These are phyloP conservation scores for Lemur catta DNA, from an alignment of 2,797 vertebrate species.

Conservation along the genomic window DNA sequence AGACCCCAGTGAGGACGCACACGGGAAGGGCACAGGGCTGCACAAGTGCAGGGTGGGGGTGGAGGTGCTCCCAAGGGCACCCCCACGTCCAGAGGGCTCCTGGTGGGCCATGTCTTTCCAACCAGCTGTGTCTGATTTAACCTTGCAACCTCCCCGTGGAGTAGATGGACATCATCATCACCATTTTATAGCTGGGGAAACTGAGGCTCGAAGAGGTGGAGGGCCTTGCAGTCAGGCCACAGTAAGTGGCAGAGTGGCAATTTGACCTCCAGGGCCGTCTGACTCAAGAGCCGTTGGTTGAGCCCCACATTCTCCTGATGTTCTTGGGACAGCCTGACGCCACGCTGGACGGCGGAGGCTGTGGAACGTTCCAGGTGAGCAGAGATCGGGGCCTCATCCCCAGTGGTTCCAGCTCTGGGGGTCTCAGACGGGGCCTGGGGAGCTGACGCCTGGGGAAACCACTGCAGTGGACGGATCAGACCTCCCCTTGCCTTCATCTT, in stretches of 20 bases:
- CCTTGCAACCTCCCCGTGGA: accelerated
- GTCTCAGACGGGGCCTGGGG: background rate
- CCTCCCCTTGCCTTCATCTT: background rate
- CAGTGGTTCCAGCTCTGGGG: background rate
- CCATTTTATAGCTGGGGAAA: background rate
- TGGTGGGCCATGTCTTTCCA: accelerated
- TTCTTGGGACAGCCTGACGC: accelerated
- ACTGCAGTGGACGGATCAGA: background rate
- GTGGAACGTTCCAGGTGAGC: accelerated
- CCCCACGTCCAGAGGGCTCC: accelerated
- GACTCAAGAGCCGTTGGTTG: accelerated
- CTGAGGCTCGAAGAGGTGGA: background rate
- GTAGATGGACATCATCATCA: no score
- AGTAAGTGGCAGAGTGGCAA: accelerated
- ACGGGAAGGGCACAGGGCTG: accelerated
- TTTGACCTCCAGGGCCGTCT: no score
- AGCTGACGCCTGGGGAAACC: background rate
- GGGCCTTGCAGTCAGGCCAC: background rate
- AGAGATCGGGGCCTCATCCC: background rate
- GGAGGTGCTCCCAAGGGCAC: accelerated
- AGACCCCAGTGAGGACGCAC: accelerated
- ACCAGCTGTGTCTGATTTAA: background rate
- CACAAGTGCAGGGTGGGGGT: accelerated
- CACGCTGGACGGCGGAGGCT: accelerated
- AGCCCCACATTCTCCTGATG: accelerated